Conservation (phyloP, 1,140 invertebrate species). For the honey bee (Apis mellifera) region DNA sequence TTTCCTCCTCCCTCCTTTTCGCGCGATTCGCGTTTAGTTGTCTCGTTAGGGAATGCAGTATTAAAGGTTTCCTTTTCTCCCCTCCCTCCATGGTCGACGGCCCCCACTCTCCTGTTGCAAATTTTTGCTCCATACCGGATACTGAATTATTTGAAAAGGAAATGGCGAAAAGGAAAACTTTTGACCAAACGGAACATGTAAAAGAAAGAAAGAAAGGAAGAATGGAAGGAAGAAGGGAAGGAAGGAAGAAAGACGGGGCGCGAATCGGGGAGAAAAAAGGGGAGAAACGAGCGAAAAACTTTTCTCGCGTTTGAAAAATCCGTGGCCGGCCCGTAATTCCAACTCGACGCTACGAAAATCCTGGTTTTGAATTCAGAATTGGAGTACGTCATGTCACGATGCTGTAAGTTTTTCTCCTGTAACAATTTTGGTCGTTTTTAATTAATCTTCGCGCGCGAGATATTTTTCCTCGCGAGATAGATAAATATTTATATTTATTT, state of each 20-base stretch:
- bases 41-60: background rate
- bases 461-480: no score
- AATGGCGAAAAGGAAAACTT: background rate
- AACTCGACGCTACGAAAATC: background rate
- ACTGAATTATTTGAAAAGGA: slow-evolving; percentile 21
- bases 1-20: background rate
- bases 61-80: background rate
- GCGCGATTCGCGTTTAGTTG: background rate
- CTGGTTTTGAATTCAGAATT: background rate
- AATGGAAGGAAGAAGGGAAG: no score
- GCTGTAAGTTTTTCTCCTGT: slow-evolving; percentile 1
- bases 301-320: slow-evolving; percentile 16
- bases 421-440: background rate
- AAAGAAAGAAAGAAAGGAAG: no score
- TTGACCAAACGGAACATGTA: background rate
- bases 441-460: background rate
- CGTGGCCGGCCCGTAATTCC: background rate
- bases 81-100: background rate
- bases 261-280: background rate
- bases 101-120: background rate
- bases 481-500: no score
- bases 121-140: background rate
- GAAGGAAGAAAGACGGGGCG: background rate
- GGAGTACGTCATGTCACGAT: background rate
- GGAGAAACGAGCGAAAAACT: background rate